These are phyloP conservation scores for Narcine bancroftii DNA, from an alignment of 2,113 vertebrate genomes.

Conservation along the genomic window DNA sequence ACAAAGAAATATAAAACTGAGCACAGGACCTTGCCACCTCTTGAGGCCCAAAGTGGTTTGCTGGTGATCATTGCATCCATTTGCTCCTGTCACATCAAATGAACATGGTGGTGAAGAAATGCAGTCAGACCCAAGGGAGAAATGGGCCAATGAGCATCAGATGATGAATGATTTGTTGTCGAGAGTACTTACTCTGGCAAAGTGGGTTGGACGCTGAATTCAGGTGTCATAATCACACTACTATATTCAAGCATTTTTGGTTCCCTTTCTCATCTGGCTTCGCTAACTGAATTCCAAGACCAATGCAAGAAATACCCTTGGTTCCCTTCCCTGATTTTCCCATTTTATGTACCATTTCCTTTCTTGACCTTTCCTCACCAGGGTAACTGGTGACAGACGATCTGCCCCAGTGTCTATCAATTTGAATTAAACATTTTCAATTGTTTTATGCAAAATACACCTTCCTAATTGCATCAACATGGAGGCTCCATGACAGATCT, in stretches of 20 bases:
- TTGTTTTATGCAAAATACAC: not conserved
- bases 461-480: too few species aligned
- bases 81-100: slow-evolving; percentile 8
- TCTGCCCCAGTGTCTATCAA: not conserved
- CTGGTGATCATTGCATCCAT: not conserved
- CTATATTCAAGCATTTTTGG: not conserved
- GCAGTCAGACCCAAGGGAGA: not conserved
- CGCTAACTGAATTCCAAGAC: not conserved
- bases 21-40: not conserved
- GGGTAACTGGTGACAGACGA: not conserved
- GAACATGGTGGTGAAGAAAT: not conserved
- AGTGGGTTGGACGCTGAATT: not conserved
- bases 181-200: not conserved
- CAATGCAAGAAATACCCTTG: not conserved
- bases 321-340: not conserved
- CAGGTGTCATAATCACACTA: not conserved
- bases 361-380: not conserved
- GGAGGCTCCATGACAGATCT: too few species aligned
- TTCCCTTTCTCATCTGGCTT: not conserved
- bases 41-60: not conserved
- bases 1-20: not conserved
- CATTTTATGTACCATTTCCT: not conserved
- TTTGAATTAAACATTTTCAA: not conserved
- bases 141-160: not conserved
- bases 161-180: not conserved